Conservation (phyloP, 2,113 vertebrate species). For the Indicator indicator region DNA sequence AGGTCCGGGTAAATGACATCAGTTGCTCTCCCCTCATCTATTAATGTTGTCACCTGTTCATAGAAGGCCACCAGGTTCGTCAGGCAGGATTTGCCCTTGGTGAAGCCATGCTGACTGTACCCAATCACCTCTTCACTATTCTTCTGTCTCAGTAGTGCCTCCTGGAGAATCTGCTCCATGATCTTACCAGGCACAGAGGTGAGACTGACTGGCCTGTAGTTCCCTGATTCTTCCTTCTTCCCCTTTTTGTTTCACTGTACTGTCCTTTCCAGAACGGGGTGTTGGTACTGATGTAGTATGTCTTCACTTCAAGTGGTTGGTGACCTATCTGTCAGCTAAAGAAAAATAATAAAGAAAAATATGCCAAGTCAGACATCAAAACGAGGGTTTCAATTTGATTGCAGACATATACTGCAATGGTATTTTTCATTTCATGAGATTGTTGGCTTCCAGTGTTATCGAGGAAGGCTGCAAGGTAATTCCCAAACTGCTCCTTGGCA, state of each 20-base stretch:
- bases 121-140: no score
- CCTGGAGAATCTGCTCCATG: no score
- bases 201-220: no score
- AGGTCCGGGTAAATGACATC: no score
- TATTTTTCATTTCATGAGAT: slow-evolving; percentile 43
- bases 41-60: no score
- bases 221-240: no score
- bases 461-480: slow-evolving; percentile 65
- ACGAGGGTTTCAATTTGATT: slow-evolving; percentile 20
- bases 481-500: slow-evolving; percentile 71
- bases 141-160: no score
- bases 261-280: neutral
- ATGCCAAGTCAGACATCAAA: neutral
- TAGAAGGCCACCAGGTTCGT: no score
- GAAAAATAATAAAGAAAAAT: neutral
- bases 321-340: neutral
- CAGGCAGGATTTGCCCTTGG: no score
- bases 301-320: neutral
- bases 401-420: neutral
- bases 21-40: no score
- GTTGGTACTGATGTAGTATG: neutral
- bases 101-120: no score
- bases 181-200: no score
- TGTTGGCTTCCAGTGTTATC: slow-evolving; percentile 33
- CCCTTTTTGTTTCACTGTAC: neutral